These are phyloP conservation scores for Drosophila tristis DNA, from an alignment of 1,140 invertebrate species.

Conservation along the genomic window DNA sequence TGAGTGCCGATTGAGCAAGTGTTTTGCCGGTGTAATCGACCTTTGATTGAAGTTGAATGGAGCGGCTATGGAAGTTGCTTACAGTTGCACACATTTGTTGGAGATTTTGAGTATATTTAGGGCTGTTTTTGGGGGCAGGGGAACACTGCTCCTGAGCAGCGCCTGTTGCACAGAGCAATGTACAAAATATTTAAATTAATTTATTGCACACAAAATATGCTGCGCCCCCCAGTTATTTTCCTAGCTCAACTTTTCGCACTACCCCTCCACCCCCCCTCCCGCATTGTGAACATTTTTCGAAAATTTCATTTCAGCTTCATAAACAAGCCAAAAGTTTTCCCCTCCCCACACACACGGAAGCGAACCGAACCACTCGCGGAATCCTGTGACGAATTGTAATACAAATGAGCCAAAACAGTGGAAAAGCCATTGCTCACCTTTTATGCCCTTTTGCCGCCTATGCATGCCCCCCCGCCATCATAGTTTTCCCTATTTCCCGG, in stretches of 20 bases:
- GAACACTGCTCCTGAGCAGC: too few species aligned
- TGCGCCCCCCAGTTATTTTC: too few species aligned
- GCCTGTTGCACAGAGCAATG: background rate
- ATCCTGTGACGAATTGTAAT: constrained; percentile 76
- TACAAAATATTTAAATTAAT: background rate
- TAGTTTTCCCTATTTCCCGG: constrained; percentile 69
- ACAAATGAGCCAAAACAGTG: constrained; percentile 64
- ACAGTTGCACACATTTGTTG: too few species aligned
- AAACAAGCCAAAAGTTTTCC: constrained; percentile 48
- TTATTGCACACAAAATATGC: background rate
- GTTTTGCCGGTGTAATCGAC: constrained; percentile 30
- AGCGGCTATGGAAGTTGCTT: background rate
- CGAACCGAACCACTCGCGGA: background rate
- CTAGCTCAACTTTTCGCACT: constrained; percentile 10
- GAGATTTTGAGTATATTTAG: too few species aligned
- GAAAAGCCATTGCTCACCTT: constrained; percentile 17
- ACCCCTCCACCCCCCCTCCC: constrained; percentile 20
- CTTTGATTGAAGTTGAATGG: constrained; percentile 32
- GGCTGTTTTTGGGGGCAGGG: too few species aligned
- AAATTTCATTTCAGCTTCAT: constrained; percentile 27
- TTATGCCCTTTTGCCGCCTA: constrained; percentile 26
- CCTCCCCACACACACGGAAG: constrained; percentile 2
- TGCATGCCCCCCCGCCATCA: constrained; percentile 18
- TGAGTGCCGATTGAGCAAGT: constrained; percentile 37
- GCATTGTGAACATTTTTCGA: constrained; percentile 2